phyloP scores from a whole-genome alignment of 2,113 vertebrate genomes.

The Suncus etruscus region DNA sequence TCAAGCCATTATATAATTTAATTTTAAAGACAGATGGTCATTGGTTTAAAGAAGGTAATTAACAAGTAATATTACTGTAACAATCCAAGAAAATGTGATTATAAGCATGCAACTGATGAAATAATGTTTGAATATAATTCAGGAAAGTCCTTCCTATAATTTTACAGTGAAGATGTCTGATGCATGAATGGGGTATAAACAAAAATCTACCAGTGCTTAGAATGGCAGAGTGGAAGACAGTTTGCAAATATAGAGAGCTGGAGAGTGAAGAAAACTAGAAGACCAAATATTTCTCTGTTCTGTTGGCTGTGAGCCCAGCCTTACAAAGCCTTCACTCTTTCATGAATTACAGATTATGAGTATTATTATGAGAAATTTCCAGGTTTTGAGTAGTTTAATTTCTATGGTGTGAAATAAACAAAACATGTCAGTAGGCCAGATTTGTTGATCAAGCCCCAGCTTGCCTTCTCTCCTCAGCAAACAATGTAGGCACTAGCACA shows the following conservation, averaged over 20 bases:
- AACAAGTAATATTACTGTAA: not conserved
- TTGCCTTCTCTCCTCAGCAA: not conserved
- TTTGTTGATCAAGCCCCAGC: not conserved
- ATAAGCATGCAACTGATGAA: not conserved
- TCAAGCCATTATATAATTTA: not conserved
- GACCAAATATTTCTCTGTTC: not conserved
- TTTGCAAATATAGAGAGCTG: not conserved
- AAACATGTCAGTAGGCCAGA: not conserved
- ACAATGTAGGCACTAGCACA: not conserved
- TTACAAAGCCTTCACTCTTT: not conserved
- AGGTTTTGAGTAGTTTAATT: not conserved
- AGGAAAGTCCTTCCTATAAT: not conserved
- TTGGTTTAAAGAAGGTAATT: not conserved
- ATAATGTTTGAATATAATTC: not conserved
- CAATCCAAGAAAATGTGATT: not conserved
- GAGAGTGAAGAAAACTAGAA: not conserved
- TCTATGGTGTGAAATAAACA: not conserved
- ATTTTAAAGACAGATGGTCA: not conserved
- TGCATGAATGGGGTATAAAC: not conserved
- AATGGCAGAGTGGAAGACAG: not conserved
- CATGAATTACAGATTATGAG: not conserved
- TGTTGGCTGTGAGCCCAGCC: not conserved
- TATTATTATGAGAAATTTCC: conserved; percentile 6
- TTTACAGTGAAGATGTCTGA: not conserved
- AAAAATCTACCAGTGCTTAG: not conserved